Percentiles rank a stretch among this genome's conserved stretches.
Conservation (phyloP, 2,797 vertebrate genomes). For the Erpetoichthys calabaricus region DNA sequence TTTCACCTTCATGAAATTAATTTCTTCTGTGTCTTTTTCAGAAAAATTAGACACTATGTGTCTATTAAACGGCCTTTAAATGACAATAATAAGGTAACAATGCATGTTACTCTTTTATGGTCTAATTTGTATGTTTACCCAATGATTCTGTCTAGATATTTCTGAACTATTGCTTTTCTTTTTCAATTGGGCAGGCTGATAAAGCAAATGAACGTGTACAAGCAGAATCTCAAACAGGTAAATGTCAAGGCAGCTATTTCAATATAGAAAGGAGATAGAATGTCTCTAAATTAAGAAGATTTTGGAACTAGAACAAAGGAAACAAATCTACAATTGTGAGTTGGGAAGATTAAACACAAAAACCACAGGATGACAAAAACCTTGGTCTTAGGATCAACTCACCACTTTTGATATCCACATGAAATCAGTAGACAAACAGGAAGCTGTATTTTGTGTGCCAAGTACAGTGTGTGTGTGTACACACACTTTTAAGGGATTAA, state of each 20-base stretch:
- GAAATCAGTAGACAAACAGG: too few species aligned
- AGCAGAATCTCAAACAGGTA: constrained; percentile 85
- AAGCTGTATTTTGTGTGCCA: too few species aligned
- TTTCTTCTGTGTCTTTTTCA: constrained; percentile 36
- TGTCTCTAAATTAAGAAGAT: background rate
- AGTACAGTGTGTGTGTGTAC: too few species aligned
- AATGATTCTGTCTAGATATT: background rate
- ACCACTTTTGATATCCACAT: too few species aligned
- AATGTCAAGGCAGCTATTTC: constrained; percentile 1
- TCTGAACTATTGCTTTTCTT: constrained; percentile 10
- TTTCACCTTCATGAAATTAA: background rate
- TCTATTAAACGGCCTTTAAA: constrained; percentile 89
- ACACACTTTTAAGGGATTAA: too few species aligned
- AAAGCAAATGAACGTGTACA: constrained; percentile 75
- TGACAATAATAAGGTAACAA: constrained; percentile 83
- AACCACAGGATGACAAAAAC: too few species aligned
- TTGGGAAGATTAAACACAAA: too few species aligned
- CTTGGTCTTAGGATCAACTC: too few species aligned
- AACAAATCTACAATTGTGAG: too few species aligned
- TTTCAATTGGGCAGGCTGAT: constrained; percentile 52
- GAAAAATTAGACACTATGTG: constrained; percentile 99
- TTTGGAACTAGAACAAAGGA: background rate
- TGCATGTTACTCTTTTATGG: constrained; percentile 6
- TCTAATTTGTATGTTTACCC: background rate
- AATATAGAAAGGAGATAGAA: background rate